Percentiles rank a stretch among this genome's conserved stretches.
Evolutionary conservation across 2,113 vertebrate genomes (phyloP).

Genomic region (Tachysurus fulvidraco): DNA sequence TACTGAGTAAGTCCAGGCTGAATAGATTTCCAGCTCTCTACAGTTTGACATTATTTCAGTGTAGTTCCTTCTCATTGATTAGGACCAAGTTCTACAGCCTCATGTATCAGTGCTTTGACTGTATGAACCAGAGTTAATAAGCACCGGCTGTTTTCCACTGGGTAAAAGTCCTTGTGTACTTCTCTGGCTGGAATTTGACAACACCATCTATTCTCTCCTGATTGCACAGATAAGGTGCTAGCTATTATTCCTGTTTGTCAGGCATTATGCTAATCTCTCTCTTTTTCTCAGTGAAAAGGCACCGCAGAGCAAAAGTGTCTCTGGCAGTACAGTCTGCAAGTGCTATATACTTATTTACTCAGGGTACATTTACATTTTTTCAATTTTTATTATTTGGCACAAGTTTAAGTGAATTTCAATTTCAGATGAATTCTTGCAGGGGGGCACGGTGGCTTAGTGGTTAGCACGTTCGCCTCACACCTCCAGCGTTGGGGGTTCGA

Average conservation of each 20-base stretch:
- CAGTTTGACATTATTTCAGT: conserved; percentile 22
- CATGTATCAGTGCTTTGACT: conserved; percentile 14
- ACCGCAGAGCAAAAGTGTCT: conserved; percentile 46
- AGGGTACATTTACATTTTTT: background rate
- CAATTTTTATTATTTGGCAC: background rate
- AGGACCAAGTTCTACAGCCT: background rate
- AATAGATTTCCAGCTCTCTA: background rate
- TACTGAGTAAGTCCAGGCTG: background rate
- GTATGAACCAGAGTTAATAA: conserved; percentile 37
- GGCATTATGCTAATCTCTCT: conserved; percentile 56
- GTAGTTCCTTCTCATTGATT: conserved; percentile 24
- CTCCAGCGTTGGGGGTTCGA: too few species aligned
- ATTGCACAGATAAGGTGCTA: conserved; percentile 47
- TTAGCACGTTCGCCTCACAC: too few species aligned
- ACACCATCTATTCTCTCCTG: conserved; percentile 58
- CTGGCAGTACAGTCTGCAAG: conserved; percentile 21
- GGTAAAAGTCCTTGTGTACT: conserved; percentile 45
- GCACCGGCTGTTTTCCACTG: conserved; percentile 38
- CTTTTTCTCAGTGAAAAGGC: conserved; percentile 43
- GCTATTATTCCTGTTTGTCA: conserved; percentile 55
- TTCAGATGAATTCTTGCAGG: background rate
- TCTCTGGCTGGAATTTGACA: conserved; percentile 55
- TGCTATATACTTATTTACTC: background rate
- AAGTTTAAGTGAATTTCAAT: background rate
- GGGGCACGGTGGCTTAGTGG: too few species aligned